Evolutionary conservation across 64 coral and sea anemone genomes (phyloP), one percentile per base, ranked within the genome.

Genomic region (Orbicella faveolata): DNA sequence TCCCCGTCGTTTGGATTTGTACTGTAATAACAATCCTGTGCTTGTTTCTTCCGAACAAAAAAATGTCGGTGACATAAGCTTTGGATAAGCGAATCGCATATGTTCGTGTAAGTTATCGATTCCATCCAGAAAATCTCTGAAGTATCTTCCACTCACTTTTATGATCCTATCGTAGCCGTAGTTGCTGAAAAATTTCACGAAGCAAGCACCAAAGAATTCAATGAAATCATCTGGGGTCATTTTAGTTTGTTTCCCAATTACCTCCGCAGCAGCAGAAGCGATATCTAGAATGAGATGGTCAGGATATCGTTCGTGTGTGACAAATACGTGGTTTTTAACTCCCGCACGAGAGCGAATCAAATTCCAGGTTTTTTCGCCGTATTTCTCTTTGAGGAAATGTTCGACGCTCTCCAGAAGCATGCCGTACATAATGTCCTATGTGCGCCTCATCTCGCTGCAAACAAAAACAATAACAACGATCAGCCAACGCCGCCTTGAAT

Each of bases 71-170:
- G 95, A 97, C 52, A 83, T 78, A 17, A 97, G 26, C 36, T 97
- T 93, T 2, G 95, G 95, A 41, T 97, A 97, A 1, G 83, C 95
- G 67, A 97, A 97, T 1, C 95, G 77, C 95, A 97, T 97, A 1
- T 97, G 95, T 26, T 97, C 95, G 89, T 97, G 95, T 1, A 97
- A 79, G 34, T 90, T 89, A 21, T 97, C 95, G 9, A 97, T 97
- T 2, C 95, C 90, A 33, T 81, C 83, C 35, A 97, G 69, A 34
- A 97, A 97, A 64, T 90, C 92, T 17, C 92, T 79, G 15, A 97
- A 75, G 18, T 87, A 64, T 34, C 95, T 85, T 6, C 95, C 95
- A 19, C 87, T 93, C 1, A 94, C 84, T 62, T 74, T 64, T 18
- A 97, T 73, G 4, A 97, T 88, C n/a, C 92, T 76, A 74, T 97